phyloP scores from a whole-genome alignment of 2,888 invertebrate species.

The Pelosia muscerda region DNA sequence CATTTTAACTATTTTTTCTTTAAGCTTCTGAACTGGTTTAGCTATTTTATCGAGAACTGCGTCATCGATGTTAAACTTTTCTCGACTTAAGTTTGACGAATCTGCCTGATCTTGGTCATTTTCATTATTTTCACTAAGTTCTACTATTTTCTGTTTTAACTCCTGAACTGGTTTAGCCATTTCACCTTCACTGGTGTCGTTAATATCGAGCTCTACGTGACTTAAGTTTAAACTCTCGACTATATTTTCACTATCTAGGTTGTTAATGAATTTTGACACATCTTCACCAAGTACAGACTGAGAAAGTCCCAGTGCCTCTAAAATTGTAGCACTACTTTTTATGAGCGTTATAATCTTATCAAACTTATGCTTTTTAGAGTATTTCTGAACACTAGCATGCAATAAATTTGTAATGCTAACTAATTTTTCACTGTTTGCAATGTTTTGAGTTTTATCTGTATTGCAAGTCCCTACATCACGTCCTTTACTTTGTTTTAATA shows the following conservation, averaged over 20 bases:
- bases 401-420: conserved; percentile 50
- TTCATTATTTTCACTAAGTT: conserved; percentile 30
- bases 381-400: conserved; percentile 37
- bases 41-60: conserved; percentile 28
- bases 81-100: conserved; percentile 32
- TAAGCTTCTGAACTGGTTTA: conserved; percentile 25
- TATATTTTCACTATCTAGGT: conserved; percentile 34
- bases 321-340: conserved; percentile 33
- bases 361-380: conserved; percentile 39
- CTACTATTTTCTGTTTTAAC: conserved; percentile 10
- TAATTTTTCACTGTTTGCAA: conserved; percentile 50
- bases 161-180: conserved; percentile 31
- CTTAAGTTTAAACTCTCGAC: conserved; percentile 35
- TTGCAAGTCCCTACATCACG: conserved; percentile 12
- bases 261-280: conserved; percentile 36
- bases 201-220: conserved; percentile 19
- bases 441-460: conserved; percentile 35
- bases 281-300: conserved; percentile 30
- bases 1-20: conserved; percentile 10
- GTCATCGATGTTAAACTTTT: conserved; percentile 20
- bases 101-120: conserved; percentile 31
- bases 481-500: conserved; percentile 46
- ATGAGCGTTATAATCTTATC: conserved; percentile 40
- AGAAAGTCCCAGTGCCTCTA: conserved; percentile 31
- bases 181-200: conserved; percentile 24